Percentiles rank a stretch among this genome's conserved stretches.
Conservation (phyloP, 2,797 vertebrate species). For the Babyrousa celebensis region DNA sequence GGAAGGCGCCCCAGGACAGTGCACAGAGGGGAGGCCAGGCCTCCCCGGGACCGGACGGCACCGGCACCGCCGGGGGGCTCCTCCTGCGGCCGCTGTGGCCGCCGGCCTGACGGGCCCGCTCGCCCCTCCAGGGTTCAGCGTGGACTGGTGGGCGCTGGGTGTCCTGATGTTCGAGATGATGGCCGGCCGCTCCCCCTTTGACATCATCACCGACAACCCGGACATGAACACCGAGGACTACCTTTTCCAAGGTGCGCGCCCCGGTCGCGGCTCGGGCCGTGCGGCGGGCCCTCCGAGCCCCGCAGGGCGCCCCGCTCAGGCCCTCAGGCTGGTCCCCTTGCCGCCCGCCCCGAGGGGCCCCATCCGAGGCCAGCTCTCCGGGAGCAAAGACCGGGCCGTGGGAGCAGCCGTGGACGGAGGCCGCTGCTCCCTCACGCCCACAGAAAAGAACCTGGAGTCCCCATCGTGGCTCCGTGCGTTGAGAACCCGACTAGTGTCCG, state of each 20-base stretch:
- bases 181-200: conserved; percentile 98
- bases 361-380: rapidly evolving
- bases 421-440: background rate
- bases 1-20: background rate
- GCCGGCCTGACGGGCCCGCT: rapidly evolving
- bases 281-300: too few species aligned
- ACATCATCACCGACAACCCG: conserved; percentile 99
- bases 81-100: too few species aligned
- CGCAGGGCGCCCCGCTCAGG: too few species aligned
- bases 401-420: rapidly evolving
- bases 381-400: background rate
- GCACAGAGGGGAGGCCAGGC: background rate
- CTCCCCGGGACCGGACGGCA: rapidly evolving
- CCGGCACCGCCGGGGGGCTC: background rate
- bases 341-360: background rate
- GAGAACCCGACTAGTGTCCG: too few species aligned
- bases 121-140: conserved; percentile 95
- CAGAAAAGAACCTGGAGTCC: background rate
- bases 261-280: too few species aligned
- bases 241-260: conserved; percentile 97
- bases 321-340: background rate
- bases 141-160: conserved; percentile 99
- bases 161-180: conserved; percentile 99
- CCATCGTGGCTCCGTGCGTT: too few species aligned
- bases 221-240: conserved; percentile 99